Base-by-base conservation (phyloP, 2,797 vertebrate species). In the Scolopax bukidnonensis region DNA sequence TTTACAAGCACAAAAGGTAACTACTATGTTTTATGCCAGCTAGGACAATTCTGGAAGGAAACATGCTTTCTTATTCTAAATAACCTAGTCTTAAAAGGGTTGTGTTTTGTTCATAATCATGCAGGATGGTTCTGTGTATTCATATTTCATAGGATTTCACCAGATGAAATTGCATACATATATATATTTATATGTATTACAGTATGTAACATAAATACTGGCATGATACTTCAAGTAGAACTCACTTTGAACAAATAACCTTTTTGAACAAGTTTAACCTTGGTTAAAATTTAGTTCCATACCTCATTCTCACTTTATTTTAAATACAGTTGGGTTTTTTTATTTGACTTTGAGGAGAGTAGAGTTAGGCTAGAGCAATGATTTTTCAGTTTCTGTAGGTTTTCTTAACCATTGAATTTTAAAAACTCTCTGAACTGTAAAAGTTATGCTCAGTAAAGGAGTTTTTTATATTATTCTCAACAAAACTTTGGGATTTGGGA, bases 1-100 rank as follows among this genome's bases (percentile, higher is more conserved):
- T 70, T 97, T 99, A 51, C 99, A 99, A 96, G 98, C 98, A 61
- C 99, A 99, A 71, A 99, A 99, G 99, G 99, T 99, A 94, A 60
- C 2, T 16, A 1, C 23, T 63, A 0, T 48, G 18, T 3, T 14
- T 53, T 73, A 12, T 48, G 28, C 13, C 9, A 2, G 4, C 24
- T 17, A 3, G 13, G 5, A 7, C 15, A 25, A 25, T 17, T 53
- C 14, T 12, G 20, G 57, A 40, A 16, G n/a, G 41, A 51, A 78
- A 10, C 1, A 0, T 48, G 33, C 33, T 67, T 63, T 56, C 16
- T 15, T 3, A 0, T 79, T 81, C 18, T 36, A 27, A 65, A 20
- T 32, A 32, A 2, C 0, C 0, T 14, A 3, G 16, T 27, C n/a
- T 38, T 71, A 56, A 21, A 28, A 24, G 16, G n/a, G 19, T 17